Evolutionary conservation across 2,113 vertebrate species (phyloP).

Genomic region (Cyprinus carpio): DNA sequence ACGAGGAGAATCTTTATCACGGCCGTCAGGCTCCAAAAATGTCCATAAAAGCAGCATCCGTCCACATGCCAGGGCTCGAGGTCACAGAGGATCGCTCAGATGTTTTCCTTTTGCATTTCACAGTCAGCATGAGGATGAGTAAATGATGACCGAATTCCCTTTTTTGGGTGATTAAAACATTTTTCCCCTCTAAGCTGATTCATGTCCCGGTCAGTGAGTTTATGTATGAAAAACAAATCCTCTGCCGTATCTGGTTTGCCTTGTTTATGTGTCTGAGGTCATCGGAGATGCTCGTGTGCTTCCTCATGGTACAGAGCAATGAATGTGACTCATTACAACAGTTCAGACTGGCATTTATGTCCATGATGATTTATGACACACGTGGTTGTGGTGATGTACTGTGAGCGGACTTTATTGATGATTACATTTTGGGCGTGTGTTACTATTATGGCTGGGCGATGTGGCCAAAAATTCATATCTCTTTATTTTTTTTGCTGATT

Average conservation of each 20-base stretch:
- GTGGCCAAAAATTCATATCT: no score
- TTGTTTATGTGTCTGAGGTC: background rate
- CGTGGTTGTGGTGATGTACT: background rate
- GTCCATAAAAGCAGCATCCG: background rate
- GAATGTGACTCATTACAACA: background rate
- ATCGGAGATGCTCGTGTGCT: background rate
- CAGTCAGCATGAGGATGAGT: background rate
- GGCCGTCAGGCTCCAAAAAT: background rate
- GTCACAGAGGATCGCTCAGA: background rate
- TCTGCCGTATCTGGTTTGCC: background rate
- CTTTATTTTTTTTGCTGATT: no score
- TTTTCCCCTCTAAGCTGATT: background rate
- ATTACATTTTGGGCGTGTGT: no score
- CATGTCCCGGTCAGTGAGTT: background rate
- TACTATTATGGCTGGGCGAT: no score
- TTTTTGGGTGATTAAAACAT: background rate
- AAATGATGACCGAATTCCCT: background rate
- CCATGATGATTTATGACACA: no score
- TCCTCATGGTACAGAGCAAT: background rate
- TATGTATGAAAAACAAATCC: background rate
- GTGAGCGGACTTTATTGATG: background rate
- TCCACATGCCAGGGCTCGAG: background rate
- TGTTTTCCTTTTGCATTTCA: background rate
- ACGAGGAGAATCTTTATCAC: background rate
- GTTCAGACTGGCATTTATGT: background rate